These are phyloP conservation scores for Capromys pilorides DNA, from an alignment of 2,797 vertebrate species.

Conservation along the genomic window DNA sequence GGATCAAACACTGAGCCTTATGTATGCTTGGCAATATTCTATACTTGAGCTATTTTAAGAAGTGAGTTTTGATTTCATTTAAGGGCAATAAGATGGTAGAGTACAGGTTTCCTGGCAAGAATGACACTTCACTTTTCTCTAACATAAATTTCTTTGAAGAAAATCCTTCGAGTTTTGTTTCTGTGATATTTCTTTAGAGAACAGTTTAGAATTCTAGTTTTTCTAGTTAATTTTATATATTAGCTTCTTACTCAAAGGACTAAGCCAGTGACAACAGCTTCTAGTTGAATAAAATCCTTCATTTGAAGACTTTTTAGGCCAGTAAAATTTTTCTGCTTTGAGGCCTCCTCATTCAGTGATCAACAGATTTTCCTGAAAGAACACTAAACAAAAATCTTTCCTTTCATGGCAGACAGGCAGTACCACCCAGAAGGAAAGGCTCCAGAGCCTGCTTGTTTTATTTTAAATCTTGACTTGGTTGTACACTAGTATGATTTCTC, in stretches of 20 bases:
- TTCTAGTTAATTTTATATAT: constrained; percentile 47
- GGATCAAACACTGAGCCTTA: neutral
- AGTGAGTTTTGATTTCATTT: neutral
- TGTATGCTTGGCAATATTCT: neutral
- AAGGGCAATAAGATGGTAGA: neutral
- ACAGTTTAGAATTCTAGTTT: constrained; percentile 8
- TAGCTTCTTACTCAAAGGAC: constrained; percentile 38
- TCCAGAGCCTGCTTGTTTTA: neutral
- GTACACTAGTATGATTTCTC: neutral
- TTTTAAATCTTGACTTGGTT: neutral
- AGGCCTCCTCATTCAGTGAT: neutral
- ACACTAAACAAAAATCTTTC: neutral
- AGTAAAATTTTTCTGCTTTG: constrained; percentile 34
- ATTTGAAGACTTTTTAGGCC: neutral
- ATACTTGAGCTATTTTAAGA: neutral
- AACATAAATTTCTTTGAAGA: constrained; percentile 21
- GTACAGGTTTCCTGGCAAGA: constrained; percentile 17
- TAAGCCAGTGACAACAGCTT: constrained; percentile 34
- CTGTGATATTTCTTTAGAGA: neutral
- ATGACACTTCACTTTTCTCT: constrained; percentile 30
- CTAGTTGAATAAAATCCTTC: neutral
- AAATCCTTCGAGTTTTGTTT: neutral
- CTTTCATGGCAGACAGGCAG: neutral
- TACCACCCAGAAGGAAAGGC: neutral
- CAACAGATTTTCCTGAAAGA: constrained; percentile 17